Conservation (phyloP, 2,797 vertebrate species). For the Sebastes diaconus region DNA sequence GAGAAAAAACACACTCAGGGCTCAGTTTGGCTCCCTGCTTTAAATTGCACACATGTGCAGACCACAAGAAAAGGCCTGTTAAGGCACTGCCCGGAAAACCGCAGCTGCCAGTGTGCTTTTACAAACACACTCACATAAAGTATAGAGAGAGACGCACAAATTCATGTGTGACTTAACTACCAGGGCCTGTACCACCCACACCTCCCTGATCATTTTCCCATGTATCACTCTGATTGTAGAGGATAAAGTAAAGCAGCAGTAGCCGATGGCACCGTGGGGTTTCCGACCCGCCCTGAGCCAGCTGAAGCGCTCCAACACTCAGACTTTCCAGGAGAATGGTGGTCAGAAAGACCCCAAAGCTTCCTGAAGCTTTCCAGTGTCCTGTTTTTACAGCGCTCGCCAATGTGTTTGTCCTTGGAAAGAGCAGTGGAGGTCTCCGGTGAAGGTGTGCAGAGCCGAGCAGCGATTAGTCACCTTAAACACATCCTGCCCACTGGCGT, state of each 20-base stretch:
- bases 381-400: conserved; percentile 70
- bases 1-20: conserved; percentile 58
- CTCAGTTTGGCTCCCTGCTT: conserved; percentile 74
- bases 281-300: conserved; percentile 52
- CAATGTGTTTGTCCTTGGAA: conserved; percentile 62
- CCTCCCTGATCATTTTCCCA: conserved; percentile 64
- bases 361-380: conserved; percentile 74
- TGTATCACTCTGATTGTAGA: conserved; percentile 27
- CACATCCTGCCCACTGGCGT: conserved; percentile 63
- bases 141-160: conserved; percentile 56
- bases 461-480: conserved; percentile 66
- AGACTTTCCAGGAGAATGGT: conserved; percentile 71
- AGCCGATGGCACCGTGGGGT: conserved; percentile 39
- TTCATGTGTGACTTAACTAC: conserved; percentile 48
- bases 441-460: conserved; percentile 58
- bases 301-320: conserved; percentile 56
- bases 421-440: conserved; percentile 46
- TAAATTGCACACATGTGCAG: conserved; percentile 84
- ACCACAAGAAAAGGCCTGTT: conserved; percentile 86
- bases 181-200: conserved; percentile 54
- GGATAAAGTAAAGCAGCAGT: conserved; percentile 41
- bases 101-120: conserved; percentile 75
- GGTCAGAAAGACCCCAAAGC: conserved; percentile 58
- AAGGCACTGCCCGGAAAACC: conserved; percentile 83
- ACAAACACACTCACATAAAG: conserved; percentile 67